Percentiles rank a stretch among this genome's conserved stretches.
phyloP scores from a whole-genome alignment of 2,113 vertebrate species.

The Pelvicachromis taeniatus region DNA sequence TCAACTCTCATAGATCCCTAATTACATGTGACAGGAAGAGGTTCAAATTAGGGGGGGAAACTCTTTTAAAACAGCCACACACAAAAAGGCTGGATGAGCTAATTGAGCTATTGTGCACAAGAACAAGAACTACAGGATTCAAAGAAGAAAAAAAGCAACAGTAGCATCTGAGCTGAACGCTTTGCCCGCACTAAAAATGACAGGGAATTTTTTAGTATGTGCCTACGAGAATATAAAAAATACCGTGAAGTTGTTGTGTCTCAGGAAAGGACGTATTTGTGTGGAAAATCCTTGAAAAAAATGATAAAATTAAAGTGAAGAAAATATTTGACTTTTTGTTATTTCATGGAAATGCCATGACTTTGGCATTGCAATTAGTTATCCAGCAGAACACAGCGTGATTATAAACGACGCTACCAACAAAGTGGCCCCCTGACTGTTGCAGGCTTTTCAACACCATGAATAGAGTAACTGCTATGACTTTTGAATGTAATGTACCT shows the following conservation, averaged over 20 bases:
- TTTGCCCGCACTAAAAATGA: not conserved
- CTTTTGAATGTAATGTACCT: not conserved
- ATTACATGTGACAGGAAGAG: constrained; percentile 20
- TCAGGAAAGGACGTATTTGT: not conserved
- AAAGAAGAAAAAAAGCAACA: not conserved
- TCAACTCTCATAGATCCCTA: constrained; percentile 7
- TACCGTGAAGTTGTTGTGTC: not conserved
- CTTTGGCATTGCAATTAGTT: not conserved
- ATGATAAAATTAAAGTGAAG: not conserved
- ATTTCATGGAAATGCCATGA: not conserved
- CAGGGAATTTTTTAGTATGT: not conserved
- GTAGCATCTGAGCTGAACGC: not conserved
- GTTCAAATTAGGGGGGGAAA: not conserved
- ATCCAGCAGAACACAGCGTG: not conserved
- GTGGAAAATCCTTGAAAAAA: not conserved
- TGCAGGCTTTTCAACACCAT: not conserved
- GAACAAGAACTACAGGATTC: not conserved
- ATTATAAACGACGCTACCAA: not conserved
- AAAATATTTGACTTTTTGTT: not conserved
- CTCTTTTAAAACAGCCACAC: not conserved
- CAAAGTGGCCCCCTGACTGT: not conserved
- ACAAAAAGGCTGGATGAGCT: not conserved
- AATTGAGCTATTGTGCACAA: not conserved
- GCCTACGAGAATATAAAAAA: not conserved
- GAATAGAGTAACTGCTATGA: not conserved